phyloP scores from a whole-genome alignment of 2,113 vertebrate genomes.

The Xenus cinereus region DNA sequence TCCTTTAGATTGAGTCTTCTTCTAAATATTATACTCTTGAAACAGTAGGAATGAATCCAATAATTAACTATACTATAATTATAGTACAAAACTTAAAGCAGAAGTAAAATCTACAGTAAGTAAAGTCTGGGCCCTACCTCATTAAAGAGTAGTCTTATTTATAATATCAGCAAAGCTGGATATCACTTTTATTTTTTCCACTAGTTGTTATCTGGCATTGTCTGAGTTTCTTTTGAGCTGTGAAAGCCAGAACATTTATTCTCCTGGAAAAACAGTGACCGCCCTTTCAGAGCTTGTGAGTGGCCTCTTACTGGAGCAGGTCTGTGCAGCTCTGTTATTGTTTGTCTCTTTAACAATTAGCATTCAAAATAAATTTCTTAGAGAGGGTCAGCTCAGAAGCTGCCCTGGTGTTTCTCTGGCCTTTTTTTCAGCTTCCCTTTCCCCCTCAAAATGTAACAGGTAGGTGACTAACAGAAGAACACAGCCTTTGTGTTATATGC shows the following conservation, averaged over 20 bases:
- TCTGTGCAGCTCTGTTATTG: neutral
- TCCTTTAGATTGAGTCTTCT: neutral
- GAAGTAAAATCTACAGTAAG: neutral
- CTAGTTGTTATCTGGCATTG: neutral
- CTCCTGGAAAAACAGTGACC: neutral
- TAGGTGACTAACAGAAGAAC: constrained; percentile 5
- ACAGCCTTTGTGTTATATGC: neutral
- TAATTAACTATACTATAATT: neutral
- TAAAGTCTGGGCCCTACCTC: neutral
- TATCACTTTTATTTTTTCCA: neutral
- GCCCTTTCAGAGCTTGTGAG: neutral
- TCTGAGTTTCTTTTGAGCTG: neutral
- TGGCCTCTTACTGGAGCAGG: neutral
- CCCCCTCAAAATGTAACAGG: neutral
- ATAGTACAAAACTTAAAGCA: neutral
- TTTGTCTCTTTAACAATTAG: neutral
- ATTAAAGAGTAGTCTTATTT: neutral
- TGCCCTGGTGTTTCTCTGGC: neutral
- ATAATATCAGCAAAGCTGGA: neutral
- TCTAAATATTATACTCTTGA: neutral
- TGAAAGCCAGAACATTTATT: neutral
- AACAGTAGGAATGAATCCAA: neutral
- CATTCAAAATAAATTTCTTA: neutral
- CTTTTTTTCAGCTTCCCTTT: neutral
- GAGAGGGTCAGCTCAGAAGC: neutral